Evolutionary conservation across 2,888 invertebrate genomes (phyloP).

Genomic region (Lysandra coridon): DNA sequence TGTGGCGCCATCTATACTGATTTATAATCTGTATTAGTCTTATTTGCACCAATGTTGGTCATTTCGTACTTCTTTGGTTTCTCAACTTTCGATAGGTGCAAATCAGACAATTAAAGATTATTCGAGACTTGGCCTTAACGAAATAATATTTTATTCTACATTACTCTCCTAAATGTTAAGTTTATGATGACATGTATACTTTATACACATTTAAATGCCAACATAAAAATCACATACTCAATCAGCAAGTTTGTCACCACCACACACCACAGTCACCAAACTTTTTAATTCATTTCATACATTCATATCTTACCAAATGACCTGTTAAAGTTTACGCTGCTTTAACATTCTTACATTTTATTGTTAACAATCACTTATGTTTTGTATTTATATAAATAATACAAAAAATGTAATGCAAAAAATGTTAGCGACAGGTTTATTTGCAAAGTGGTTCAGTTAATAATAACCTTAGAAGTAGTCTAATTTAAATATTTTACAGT

Average conservation of each 20-base stretch:
- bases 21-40: slow-evolving; percentile 14
- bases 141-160: slow-evolving; percentile 51
- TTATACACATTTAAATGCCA: slow-evolving; percentile 26
- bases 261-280: neutral
- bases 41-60: slow-evolving; percentile 20
- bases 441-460: neutral
- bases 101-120: slow-evolving; percentile 51
- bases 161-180: neutral
- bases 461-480: neutral
- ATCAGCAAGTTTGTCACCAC: neutral
- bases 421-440: neutral
- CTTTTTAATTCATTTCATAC: neutral
- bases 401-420: neutral
- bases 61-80: slow-evolving; percentile 22
- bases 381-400: neutral
- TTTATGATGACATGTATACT: slow-evolving; percentile 2
- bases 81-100: slow-evolving; percentile 34
- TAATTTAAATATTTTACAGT: slow-evolving; percentile 25
- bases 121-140: slow-evolving; percentile 48
- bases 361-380: neutral
- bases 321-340: neutral
- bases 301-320: neutral
- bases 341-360: neutral
- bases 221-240: slow-evolving; percentile 1
- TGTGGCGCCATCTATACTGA: neutral